These are phyloP conservation scores for Agrotis puta DNA, from an alignment of 2,888 invertebrate species.

Conservation along the genomic window DNA sequence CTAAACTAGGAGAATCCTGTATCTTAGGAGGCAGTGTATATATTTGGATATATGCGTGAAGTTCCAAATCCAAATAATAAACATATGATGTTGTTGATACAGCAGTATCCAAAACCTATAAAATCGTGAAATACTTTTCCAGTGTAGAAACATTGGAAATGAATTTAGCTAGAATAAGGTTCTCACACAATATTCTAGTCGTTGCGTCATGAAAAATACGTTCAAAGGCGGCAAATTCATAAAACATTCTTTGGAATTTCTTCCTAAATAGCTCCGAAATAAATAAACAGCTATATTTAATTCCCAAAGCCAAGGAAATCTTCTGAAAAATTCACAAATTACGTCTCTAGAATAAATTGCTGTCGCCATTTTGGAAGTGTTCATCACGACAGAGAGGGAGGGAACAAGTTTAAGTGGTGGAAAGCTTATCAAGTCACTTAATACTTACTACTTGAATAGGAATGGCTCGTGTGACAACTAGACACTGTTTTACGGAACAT, in stretches of 20 bases:
- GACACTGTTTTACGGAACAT: background rate
- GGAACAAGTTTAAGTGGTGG: conserved; percentile 5
- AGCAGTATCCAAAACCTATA: conserved; percentile 25
- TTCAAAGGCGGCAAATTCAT: background rate
- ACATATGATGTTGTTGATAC: background rate
- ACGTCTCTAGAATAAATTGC: conserved; percentile 65
- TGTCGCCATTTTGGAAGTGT: background rate
- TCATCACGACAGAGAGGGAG: background rate
- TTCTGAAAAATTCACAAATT: conserved; percentile 68
- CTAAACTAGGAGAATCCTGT: too few species aligned
- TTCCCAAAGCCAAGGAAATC: conserved; percentile 60
- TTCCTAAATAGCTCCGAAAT: conserved; percentile 16
- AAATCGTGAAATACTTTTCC: conserved; percentile 1
- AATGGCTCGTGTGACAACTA: conserved; percentile 5
- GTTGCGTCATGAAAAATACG: background rate
- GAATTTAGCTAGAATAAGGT: too few species aligned
- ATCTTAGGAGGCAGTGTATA: too few species aligned
- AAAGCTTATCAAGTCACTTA: conserved; percentile 6
- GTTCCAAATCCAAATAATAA: background rate
- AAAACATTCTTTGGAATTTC: conserved; percentile 7
- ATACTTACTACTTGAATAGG: background rate
- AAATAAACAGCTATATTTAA: conserved; percentile 60
- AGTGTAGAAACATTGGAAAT: too few species aligned
- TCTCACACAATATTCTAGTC: background rate
- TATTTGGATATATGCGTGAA: too few species aligned